Percentiles rank a stretch among this genome's conserved stretches.
Evolutionary conservation across 2,113 vertebrate genomes (phyloP).

Genomic region (Halichoerus grypus): DNA sequence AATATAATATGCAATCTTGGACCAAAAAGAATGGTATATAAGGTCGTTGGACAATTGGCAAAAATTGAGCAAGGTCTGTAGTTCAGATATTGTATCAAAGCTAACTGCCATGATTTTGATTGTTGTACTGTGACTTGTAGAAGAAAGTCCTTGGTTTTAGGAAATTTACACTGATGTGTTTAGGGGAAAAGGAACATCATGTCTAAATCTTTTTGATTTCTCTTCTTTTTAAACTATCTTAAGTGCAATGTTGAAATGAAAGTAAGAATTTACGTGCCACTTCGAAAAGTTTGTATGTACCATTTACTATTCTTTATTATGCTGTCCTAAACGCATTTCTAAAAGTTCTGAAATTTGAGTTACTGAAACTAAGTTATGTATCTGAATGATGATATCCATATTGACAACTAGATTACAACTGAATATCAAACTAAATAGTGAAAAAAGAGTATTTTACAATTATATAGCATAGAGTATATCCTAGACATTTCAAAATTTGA

Average conservation of each 20-base stretch:
- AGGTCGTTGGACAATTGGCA: background rate
- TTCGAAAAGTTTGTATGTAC: background rate
- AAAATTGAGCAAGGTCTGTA: background rate
- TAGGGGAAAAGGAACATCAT: background rate
- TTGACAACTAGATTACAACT: background rate
- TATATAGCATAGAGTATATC: background rate
- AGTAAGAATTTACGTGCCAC: background rate
- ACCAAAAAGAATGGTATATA: background rate
- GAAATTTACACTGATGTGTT: background rate
- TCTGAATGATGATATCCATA: background rate
- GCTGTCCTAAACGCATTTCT: background rate
- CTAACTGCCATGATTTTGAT: background rate
- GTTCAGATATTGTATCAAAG: background rate
- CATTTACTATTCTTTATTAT: constrained; percentile 18
- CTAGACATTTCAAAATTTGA: background rate
- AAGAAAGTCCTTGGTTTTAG: background rate
- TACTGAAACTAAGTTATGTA: background rate
- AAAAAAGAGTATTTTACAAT: background rate
- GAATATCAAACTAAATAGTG: background rate
- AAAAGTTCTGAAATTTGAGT: constrained; percentile 29
- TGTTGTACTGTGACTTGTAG: background rate
- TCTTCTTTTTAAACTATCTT: background rate
- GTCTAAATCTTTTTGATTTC: background rate
- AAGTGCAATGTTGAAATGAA: background rate
- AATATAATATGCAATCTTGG: background rate